Evolutionary conservation across 2,113 vertebrate species (phyloP).

Genomic region (Arenaria interpres): DNA sequence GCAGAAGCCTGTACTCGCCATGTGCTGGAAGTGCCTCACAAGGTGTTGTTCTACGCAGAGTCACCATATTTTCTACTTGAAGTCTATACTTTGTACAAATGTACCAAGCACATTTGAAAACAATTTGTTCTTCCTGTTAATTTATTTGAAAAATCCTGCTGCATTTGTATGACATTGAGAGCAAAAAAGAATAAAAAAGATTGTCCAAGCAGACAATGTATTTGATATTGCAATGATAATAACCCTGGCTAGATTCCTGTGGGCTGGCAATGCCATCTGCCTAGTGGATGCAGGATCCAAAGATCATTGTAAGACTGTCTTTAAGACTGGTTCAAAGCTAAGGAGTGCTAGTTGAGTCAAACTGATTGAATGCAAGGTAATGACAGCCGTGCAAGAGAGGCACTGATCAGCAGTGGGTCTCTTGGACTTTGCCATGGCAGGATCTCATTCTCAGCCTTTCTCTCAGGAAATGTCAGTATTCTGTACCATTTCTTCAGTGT

Average conservation of each 20-base stretch:
- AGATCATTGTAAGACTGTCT: not conserved
- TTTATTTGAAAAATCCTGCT: not conserved
- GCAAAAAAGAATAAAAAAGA: not conserved
- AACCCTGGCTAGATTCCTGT: slow-evolving; percentile 39
- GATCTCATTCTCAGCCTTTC: not conserved
- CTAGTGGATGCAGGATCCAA: not conserved
- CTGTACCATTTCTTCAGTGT: not conserved
- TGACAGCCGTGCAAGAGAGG: not conserved
- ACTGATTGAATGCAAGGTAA: not conserved
- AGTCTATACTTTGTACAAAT: not conserved
- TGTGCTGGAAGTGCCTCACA: not conserved
- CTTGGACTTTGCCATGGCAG: not conserved
- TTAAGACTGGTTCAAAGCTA: not conserved
- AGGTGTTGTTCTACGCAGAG: not conserved
- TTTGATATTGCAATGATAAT: not conserved
- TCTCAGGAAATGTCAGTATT: not conserved
- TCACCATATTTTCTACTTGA: not conserved
- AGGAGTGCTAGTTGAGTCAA: not conserved
- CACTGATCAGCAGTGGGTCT: not conserved
- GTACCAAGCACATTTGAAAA: not conserved
- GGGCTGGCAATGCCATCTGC: slow-evolving; percentile 59
- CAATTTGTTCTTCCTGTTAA: slow-evolving; percentile 3
- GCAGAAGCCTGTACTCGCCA: not conserved
- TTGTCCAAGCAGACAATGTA: not conserved
- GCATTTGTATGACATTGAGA: not conserved